Base-by-base conservation (phyloP, 1,140 invertebrate genomes). In the Ericerus pela region DNA sequence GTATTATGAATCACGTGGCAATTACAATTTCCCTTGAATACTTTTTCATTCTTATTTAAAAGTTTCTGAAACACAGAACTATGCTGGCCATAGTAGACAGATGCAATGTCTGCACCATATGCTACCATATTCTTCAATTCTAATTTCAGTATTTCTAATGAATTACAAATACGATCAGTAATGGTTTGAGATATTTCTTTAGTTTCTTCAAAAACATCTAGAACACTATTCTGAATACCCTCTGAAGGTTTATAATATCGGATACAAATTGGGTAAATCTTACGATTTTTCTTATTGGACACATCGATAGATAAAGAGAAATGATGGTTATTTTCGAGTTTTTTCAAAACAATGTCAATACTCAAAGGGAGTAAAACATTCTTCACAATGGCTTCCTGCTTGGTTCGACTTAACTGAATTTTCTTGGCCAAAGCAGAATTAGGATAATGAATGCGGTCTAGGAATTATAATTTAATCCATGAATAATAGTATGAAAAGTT, bases 141-240 rank as follows among this genome's bases (percentile, higher is more conserved):
- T 8, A 53, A 28, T 3, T 31, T 53, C 11, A 54, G 27, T 41
- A 55, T 58, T 29, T 8, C 29, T 24, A 59, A 18, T 20, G 24
- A 12, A 6, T 36, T 16, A 16, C 36, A 52, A 27, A 57, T 58
- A 12, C 33, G 56, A 54, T 37, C 54, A 54, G 33, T 59, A 3
- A 63, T 60, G 26, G 24, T 57, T 58, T 47, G 27, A 27, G 62
- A 56, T 16, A 26, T 27, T 31, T 63, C 60, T 27, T 58, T 22
- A 4, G 56, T 10, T 31, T 60, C 30, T 53, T 62, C 53, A 57
- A 54, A 62, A 58, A 63, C 62, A 58, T 63, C 61, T 20, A 64
- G 20, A 8, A 63, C 38, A 30, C 53, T 54, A 60, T 60, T 52
- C 65, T 69, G 37, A 61, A 72, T 51, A 65, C 64, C 27, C 26